These are phyloP conservation scores for Paracanthobrama guichenoti DNA, from an alignment of 2,113 vertebrate genomes.

Conservation along the genomic window DNA sequence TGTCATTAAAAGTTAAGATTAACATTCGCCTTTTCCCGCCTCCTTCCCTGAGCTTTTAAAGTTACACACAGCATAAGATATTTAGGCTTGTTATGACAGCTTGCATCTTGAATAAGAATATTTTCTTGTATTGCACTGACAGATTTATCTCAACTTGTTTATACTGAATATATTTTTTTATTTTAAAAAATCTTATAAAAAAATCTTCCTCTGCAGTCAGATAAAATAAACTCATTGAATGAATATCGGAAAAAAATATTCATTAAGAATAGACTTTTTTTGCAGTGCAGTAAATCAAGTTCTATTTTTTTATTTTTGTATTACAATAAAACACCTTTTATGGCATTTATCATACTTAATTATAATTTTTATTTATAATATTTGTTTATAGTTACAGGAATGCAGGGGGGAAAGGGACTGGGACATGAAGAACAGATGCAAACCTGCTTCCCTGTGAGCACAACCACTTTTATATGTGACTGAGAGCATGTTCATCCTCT, in stretches of 20 bases:
- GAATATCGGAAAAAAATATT: not conserved
- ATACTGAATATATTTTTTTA: not conserved
- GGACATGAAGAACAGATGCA: not conserved
- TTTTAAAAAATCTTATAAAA: too few species aligned
- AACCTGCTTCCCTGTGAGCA: not conserved
- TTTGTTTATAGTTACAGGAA: not conserved
- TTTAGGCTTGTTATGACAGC: constrained; percentile 7
- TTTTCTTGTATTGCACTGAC: not conserved
- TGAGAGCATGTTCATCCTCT: too few species aligned
- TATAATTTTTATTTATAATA: not conserved
- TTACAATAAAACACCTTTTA: not conserved
- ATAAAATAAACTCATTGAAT: not conserved
- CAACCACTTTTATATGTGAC: too few species aligned
- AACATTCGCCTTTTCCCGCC: too few species aligned
- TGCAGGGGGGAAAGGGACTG: not conserved
- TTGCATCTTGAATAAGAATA: not conserved
- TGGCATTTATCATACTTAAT: not conserved
- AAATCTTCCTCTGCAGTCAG: too few species aligned
- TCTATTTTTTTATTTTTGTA: not conserved
- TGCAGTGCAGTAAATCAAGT: not conserved
- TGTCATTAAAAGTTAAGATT: too few species aligned
- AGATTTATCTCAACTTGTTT: not conserved
- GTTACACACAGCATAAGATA: not conserved
- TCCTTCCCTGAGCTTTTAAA: too few species aligned
- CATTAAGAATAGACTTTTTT: not conserved